These are phyloP conservation scores for Argyresthia goedartella DNA, from an alignment of 2,888 invertebrate species.

Conservation along the genomic window DNA sequence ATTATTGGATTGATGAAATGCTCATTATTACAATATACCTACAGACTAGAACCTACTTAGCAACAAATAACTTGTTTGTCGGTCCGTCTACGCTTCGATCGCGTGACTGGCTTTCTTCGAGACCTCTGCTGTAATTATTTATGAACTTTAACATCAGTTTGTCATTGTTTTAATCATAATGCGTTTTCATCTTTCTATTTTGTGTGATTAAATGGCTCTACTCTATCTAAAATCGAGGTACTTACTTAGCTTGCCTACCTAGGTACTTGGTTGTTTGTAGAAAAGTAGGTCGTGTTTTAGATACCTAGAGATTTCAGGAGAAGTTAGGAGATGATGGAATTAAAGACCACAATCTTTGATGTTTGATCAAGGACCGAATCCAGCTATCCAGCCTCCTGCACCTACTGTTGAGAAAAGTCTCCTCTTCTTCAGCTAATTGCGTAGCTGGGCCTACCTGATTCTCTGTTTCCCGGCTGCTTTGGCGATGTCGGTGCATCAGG, in stretches of 20 bases:
- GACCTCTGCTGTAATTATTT: conserved; percentile 2
- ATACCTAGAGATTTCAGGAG: no score
- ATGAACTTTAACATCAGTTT: conserved; percentile 4
- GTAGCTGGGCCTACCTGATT: no score
- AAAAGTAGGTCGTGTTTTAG: no score
- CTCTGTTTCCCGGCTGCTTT: no score
- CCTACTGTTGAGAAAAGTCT: no score
- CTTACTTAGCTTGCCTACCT: background rate
- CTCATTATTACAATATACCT: background rate
- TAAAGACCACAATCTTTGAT: no score
- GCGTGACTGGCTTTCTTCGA: conserved; percentile 2
- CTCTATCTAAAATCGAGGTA: no score
- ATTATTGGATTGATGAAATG: conserved; percentile 1
- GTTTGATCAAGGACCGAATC: no score
- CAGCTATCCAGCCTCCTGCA: no score
- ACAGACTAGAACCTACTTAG: background rate
- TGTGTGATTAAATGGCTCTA: background rate
- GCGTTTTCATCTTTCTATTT: background rate
- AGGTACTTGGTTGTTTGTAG: background rate
- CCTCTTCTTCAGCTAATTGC: no score
- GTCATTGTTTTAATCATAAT: conserved; percentile 4
- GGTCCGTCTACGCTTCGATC: background rate
- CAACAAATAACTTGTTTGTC: background rate
- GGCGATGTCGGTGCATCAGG: no score
- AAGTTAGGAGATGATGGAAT: no score